Evolutionary conservation across 64 coral and sea anemone genomes (phyloP), one percentile per base, ranked within the genome.

Genomic region (Pocillopora damicornis): DNA sequence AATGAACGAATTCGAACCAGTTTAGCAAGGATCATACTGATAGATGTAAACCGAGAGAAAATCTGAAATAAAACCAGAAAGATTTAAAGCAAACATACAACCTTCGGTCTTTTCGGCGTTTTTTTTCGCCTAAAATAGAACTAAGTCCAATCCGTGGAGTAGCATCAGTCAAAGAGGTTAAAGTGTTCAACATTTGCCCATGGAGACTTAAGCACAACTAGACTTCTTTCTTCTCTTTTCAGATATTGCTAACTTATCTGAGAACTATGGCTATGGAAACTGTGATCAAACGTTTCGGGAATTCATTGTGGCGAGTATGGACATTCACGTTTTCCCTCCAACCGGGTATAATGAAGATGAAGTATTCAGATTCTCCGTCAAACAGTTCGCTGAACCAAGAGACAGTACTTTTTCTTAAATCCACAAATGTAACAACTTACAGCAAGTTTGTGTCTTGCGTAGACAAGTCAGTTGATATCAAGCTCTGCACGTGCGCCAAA

Each of bases 301-400:
- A 5, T 74, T 74, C 30, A 80, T 81, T 30, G 8, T 68, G 13
- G 86, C 78, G 8, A 90, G 74, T 13, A 65, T 94, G 14, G 88
- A 94, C 69, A 13, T 94, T 12, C 80, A 87, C 30, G 88, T 94
- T 14, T 68, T 66, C 42, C 42, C 91, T 17, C 61, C 65, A 15
- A 30, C 30, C 30, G 30, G 30, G 30, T 30, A 30, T 30, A 30
- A 30, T 30, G 30, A 30, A 30, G 30, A 90, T 35, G 92, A 94
- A 86, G 88, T 94, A n/a, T 94, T 89, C 36, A 72, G 66, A 59
- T 63, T 94, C 37, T 85, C 86, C 11, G 81, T 92, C 15, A 12
- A 66, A 80, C 63, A 45, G 13, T 23, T 59, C 17, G 61, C 65
- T 15, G 25, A 25, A 59, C 65, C 56, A n/a, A 69, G 22, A 69